Evolutionary conservation across 2,888 invertebrate species (phyloP), one percentile per base, ranked within the genome.

Genomic region (Anorthoa munda): DNA sequence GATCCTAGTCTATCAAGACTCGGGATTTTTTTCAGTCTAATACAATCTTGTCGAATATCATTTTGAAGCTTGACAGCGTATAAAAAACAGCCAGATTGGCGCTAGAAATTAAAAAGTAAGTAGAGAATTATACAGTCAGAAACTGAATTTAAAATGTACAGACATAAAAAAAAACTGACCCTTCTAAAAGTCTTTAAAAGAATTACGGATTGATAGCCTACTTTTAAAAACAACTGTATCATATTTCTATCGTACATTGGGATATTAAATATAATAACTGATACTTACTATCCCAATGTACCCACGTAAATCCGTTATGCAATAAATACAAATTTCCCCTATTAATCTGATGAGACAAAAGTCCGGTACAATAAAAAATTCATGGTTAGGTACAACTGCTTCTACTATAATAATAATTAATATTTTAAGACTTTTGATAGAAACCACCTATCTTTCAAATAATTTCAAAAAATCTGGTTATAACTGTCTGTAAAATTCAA

Each of bases 321-420:
- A 64, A 69, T 71, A 68, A 81, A 82, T 77, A 81, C 75, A 66
- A 39, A 74, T 48, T 66, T 23, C 31, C 59, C 46, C 60, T 21
- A 21, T 73, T 67, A 72, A 80, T 80, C 80, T 83, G 64, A 66
- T 48, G 75, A 65, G 50, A 21, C 21, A 46, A 53, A 65, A 48
- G 46, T 55, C 17, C 13, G 11, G 13, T 31, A 13, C 11, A 31
- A 53, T 31, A n/a, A 31, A 5, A 2, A 11, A 9, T n/a, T 2
- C 7, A 9, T 4, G 26, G 50, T 50, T 9, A 9, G 50, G 4
- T 4, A 17, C 46, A 2, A 50, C 5, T 50, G 18, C 5, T 18
- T 50, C 7, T 50, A 18, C 18, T 18, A 18, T 50, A 9, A 50
- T 7, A 50, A 50, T 26, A 26, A n/a, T n/a, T 26, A 26, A 4